Conservation (phyloP, 2,888 invertebrate species). For the Bugula neritina region DNA sequence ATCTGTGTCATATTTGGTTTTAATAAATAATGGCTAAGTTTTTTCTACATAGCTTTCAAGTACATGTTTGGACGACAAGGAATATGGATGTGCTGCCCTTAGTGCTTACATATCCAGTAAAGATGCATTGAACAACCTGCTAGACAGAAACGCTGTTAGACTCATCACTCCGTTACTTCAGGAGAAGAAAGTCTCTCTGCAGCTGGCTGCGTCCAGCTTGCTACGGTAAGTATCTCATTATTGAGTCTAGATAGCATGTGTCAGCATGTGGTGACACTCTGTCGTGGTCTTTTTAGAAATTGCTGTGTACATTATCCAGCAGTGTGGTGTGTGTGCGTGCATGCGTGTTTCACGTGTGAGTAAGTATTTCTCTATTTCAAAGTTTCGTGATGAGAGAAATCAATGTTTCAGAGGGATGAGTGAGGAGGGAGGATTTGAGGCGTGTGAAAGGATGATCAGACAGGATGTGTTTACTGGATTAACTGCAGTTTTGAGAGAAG, state of each 20-base stretch:
- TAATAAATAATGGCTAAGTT: no score
- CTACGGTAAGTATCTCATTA: neutral
- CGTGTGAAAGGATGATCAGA: conserved; percentile 16
- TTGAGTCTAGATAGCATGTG: no score
- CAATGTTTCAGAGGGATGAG: conserved; percentile 19
- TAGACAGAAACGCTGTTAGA: neutral
- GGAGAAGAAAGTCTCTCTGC: neutral
- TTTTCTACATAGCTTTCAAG: conserved; percentile 3
- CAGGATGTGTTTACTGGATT: conserved; percentile 18
- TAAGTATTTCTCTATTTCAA: no score
- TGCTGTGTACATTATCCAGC: no score
- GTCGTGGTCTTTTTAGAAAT: no score
- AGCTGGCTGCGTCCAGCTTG: conserved; percentile 6
- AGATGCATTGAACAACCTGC: neutral
- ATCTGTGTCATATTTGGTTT: no score
- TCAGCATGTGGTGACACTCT: no score
- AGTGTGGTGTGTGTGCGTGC: no score
- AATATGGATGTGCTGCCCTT: conserved; percentile 10
- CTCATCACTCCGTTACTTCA: neutral
- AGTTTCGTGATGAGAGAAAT: no score
- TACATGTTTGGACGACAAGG: neutral
- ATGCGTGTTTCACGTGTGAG: no score
- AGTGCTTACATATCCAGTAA: neutral
- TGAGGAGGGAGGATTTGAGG: conserved; percentile 18
- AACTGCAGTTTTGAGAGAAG: neutral